Conservation (phyloP, 2,797 vertebrate genomes). For the Lithobates pipiens region DNA sequence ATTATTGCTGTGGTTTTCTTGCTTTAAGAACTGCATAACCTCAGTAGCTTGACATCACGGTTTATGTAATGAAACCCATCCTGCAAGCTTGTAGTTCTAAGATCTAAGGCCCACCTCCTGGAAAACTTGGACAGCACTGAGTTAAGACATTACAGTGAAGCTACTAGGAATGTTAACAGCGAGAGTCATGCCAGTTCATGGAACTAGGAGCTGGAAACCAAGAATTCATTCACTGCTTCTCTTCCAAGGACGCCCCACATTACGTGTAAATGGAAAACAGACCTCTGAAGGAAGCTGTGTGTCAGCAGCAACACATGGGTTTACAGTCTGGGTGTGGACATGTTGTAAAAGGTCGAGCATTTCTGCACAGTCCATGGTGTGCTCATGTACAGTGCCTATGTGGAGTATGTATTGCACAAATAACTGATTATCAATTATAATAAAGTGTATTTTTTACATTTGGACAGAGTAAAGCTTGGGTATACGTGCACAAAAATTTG, state of each 20-base stretch:
- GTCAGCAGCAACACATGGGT: conserved; percentile 38
- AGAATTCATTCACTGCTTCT: conserved; percentile 43
- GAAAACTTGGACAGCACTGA: neutral
- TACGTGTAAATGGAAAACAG: conserved; percentile 53
- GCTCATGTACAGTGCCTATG: neutral
- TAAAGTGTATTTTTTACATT: neutral
- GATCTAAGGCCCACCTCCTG: conserved; percentile 32
- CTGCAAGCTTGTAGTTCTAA: conserved; percentile 1
- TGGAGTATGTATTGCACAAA: neutral
- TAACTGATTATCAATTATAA: neutral
- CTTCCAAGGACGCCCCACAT: conserved; percentile 31
- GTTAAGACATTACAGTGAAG: conserved; percentile 21
- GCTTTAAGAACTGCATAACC: neutral
- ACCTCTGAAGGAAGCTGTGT: conserved; percentile 23
- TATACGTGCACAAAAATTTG: no score
- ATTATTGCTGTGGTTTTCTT: no score
- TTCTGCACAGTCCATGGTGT: neutral
- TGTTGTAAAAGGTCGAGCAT: conserved; percentile 6
- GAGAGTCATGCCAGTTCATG: neutral
- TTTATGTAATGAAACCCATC: conserved; percentile 39
- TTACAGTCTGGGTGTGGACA: conserved; percentile 29
- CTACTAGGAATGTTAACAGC: conserved; percentile 30
- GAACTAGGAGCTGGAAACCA: conserved; percentile 19
- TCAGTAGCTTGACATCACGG: neutral
- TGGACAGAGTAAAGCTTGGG: neutral